These are phyloP conservation scores for Cataglyphis albicans DNA, from an alignment of 2,888 invertebrate genomes.

Conservation along the genomic window DNA sequence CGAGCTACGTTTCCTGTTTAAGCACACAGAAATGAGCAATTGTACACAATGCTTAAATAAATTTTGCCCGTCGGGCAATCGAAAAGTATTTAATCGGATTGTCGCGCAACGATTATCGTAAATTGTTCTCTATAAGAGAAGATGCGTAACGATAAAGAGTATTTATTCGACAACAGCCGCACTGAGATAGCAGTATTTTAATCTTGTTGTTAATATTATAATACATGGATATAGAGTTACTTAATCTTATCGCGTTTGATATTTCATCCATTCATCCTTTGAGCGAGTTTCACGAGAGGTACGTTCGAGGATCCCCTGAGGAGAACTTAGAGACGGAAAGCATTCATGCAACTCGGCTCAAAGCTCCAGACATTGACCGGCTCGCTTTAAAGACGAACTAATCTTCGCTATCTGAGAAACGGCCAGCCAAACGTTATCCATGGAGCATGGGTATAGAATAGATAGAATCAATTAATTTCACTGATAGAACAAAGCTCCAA, in stretches of 20 bases:
- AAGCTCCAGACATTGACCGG: slow-evolving; percentile 45
- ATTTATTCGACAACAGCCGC: neutral
- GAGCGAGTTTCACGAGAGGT: slow-evolving; percentile 1
- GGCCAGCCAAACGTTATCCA: slow-evolving; percentile 65
- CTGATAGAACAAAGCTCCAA: slow-evolving; percentile 80
- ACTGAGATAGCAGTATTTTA: neutral
- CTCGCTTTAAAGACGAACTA: slow-evolving; percentile 66
- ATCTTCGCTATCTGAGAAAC: slow-evolving; percentile 64
- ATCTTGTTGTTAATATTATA: slow-evolving; percentile 20
- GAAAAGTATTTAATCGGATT: slow-evolving; percentile 17
- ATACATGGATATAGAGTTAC: slow-evolving; percentile 24
- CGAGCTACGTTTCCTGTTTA: slow-evolving; percentile 69
- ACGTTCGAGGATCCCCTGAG: slow-evolving; percentile 15
- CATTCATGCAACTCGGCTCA: slow-evolving; percentile 48
- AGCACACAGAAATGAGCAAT: slow-evolving; percentile 55
- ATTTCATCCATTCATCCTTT: slow-evolving; percentile 39
- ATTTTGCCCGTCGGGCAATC: slow-evolving; percentile 50
- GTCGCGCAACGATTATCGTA: slow-evolving; percentile 52
- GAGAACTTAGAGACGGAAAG: slow-evolving; percentile 41
- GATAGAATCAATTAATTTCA: slow-evolving; percentile 81
- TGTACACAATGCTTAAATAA: slow-evolving; percentile 56
- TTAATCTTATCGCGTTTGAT: slow-evolving; percentile 45
- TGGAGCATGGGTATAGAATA: slow-evolving; percentile 77
- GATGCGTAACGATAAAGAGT: neutral
- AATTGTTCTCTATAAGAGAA: slow-evolving; percentile 46